Conservation (phyloP, 2,113 vertebrate species). For the Myotis brandtii region DNA sequence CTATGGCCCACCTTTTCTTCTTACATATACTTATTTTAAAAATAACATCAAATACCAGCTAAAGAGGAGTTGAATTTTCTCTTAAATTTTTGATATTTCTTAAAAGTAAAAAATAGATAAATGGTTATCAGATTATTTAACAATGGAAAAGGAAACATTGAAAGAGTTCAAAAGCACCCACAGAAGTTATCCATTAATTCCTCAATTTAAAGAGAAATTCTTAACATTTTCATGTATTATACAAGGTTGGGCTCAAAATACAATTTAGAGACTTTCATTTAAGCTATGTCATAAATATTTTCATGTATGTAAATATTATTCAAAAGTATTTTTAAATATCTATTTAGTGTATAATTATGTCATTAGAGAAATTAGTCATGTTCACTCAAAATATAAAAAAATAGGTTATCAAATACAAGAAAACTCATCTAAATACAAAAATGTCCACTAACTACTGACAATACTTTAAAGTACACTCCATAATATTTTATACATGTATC, state of each 20-base stretch:
- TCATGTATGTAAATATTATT: not conserved
- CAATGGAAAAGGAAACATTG: not conserved
- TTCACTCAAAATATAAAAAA: not conserved
- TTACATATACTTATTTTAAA: not conserved
- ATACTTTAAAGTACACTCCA: not conserved
- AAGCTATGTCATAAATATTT: not conserved
- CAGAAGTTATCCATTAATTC: not conserved
- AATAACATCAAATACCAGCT: not conserved
- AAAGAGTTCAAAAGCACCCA: not conserved
- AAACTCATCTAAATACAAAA: not conserved
- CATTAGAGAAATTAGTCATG: not conserved
- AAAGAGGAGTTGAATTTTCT: not conserved
- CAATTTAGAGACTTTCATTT: not conserved
- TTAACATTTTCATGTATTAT: not conserved
- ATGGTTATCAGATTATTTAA: not conserved
- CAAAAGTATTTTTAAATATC: not conserved
- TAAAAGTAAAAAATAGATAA: not conserved
- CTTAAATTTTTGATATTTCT: not conserved
- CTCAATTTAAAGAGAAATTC: not conserved
- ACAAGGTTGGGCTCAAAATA: not conserved
- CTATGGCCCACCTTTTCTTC: not conserved
- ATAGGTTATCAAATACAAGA: not conserved
- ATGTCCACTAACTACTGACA: not conserved
- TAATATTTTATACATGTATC: not conserved
- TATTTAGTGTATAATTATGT: not conserved